Evolutionary conservation across 2,888 invertebrate species (phyloP).

Genomic region (Noctua janthe): DNA sequence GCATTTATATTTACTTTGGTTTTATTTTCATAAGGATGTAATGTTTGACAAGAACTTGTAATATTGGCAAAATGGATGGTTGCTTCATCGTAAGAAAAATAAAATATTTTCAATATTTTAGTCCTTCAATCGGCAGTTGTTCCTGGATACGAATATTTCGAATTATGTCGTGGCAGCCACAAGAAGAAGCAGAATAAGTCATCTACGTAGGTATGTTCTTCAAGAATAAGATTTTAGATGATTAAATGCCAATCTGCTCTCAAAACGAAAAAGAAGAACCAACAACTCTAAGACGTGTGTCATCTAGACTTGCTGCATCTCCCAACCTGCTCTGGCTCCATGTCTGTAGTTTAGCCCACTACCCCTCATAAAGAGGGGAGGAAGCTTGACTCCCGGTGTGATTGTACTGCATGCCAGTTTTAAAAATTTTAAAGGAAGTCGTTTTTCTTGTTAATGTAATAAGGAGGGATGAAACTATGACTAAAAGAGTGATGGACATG

Average conservation of each 20-base stretch:
- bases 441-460: no score
- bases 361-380: neutral
- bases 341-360: neutral
- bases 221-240: neutral
- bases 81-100: conserved; percentile 12
- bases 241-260: neutral
- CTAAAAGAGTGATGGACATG: no score
- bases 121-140: neutral
- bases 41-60: conserved; percentile 43
- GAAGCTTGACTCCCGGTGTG: neutral
- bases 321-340: no score
- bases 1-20: conserved; percentile 33
- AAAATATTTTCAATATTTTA: neutral
- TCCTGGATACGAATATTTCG: neutral
- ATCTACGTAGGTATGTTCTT: neutral
- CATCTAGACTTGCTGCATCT: neutral
- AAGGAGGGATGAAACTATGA: no score
- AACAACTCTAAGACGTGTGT: neutral
- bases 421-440: no score
- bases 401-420: no score
- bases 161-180: neutral
- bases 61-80: conserved; percentile 11
- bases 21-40: conserved; percentile 20
- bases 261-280: neutral
- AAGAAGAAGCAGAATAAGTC: neutral